Base-by-base conservation (phyloP, 2,888 invertebrate species). In the Proisotoma minuta region DNA sequence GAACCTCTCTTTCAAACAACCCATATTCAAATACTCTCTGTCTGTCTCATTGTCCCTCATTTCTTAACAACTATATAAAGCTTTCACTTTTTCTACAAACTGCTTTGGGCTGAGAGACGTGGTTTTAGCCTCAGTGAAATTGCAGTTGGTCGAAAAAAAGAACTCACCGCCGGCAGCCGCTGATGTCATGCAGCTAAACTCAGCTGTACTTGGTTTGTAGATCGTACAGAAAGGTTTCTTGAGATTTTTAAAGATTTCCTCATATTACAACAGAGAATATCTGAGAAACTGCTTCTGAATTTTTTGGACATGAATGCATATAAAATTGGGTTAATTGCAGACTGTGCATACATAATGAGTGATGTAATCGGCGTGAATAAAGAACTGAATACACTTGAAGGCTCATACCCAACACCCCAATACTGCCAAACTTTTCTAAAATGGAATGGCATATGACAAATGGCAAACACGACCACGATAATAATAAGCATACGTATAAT, bases 391-490 rank as follows among this genome's bases (percentile, higher is more conserved):
- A 87, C 84, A 66, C 86, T 85, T 74, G 84, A 82, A 66, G 87
- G 88, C 70, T 84, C 82, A 78, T 87, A 87, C 67, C 82, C 82
- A 57, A 81, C 81, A 68, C 85, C 84, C 88, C 88, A 91, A 78
- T 89, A 87, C 76, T 89, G 88, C 88, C 91, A 90, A 83, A 91
- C 85, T 77, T 90, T 90, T 39, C 92, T 83, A 1, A 87, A 88
- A 79, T 94, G 93, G 79, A 89, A 89, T 0, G 94, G 94, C 66
- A 94, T 80, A 78, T 93, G 91, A 80, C 93, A 92, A 39, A 92
- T 76, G 18, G 92, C 91, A 78, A 94, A 95, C 57, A 90, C 87
- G 70, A 89, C 82, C 53, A 94, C 92, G 52, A 95, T 89, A 27
- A 89, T 87, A 66, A 94, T 88, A 72, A 94, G 82, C 85, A 95